Conservation (phyloP, 2,113 vertebrate species). For the Tetraodon nigroviridis region DNA sequence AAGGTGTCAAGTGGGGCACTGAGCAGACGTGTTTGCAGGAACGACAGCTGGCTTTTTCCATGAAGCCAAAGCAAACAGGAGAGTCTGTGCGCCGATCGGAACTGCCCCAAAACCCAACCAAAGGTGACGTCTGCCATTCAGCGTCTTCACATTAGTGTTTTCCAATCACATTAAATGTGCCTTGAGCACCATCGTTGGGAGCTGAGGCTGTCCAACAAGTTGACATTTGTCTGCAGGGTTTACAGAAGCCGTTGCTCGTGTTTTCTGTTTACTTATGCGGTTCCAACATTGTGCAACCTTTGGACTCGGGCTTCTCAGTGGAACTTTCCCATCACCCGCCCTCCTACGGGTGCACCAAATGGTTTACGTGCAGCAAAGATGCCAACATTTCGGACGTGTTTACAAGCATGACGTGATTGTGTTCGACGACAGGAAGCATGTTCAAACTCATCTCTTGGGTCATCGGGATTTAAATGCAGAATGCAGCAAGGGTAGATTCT, state of each 20-base stretch:
- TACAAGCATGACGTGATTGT: too few species aligned
- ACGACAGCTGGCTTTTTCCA: too few species aligned
- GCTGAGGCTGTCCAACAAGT: neutral
- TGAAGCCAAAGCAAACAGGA: too few species aligned
- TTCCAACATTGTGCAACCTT: slow-evolving; percentile 41
- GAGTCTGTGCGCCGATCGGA: too few species aligned
- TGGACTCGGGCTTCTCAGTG: slow-evolving; percentile 37
- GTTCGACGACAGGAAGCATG: neutral
- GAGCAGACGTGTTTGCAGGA: too few species aligned
- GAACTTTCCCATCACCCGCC: slow-evolving; percentile 45
- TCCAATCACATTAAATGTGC: too few species aligned
- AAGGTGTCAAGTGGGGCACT: too few species aligned
- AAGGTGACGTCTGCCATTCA: too few species aligned
- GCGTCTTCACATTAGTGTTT: neutral
- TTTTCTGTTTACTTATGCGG: slow-evolving; percentile 35
- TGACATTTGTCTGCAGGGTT: slow-evolving; percentile 15
- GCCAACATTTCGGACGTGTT: neutral
- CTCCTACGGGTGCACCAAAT: slow-evolving; percentile 37
- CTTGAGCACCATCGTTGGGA: neutral
- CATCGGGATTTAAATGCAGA: neutral
- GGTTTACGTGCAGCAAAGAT: slow-evolving; percentile 20
- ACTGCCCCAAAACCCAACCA: too few species aligned
- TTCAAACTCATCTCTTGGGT: too few species aligned
- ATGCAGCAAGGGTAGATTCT: neutral
- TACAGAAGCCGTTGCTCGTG: slow-evolving; percentile 27